phyloP scores from a whole-genome alignment of 2,113 vertebrate genomes.

The Myiagra hebetior region DNA sequence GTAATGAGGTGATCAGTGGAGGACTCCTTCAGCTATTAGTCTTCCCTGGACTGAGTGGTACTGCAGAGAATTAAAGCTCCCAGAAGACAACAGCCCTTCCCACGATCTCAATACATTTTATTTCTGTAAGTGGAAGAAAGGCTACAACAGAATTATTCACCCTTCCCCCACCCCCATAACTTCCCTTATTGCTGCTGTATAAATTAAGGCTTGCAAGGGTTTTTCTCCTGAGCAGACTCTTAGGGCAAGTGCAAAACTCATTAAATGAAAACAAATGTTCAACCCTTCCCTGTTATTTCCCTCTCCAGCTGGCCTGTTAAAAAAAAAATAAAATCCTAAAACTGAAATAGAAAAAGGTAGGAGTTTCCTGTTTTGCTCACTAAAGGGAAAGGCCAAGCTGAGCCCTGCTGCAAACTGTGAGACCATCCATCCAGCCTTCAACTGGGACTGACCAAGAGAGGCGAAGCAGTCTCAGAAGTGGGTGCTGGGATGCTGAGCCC shows the following conservation, averaged over 20 bases:
- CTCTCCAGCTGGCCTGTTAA: background rate
- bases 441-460: background rate
- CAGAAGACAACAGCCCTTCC: background rate
- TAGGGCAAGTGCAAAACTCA: slow-evolving; percentile 24
- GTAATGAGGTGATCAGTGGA: slow-evolving; percentile 29
- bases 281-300: background rate
- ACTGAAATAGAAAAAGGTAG: slow-evolving; percentile 21
- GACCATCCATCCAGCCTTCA: background rate
- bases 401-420: background rate
- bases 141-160: background rate
- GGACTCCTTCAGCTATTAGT: slow-evolving; percentile 10
- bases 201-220: slow-evolving; percentile 10
- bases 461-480: background rate
- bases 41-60: background rate
- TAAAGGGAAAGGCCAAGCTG: background rate
- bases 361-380: background rate
- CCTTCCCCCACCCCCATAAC: background rate
- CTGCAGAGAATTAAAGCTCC: slow-evolving; percentile 43
- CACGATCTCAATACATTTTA: background rate
- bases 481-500: background rate
- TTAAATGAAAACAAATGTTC: slow-evolving; percentile 52
- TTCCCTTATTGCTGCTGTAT: background rate
- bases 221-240: background rate
- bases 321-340: background rate
- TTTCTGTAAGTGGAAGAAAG: slow-evolving; percentile 20